These are phyloP conservation scores for Oreotrochilus melanogaster DNA, from an alignment of 2,113 vertebrate genomes.

Conservation along the genomic window DNA sequence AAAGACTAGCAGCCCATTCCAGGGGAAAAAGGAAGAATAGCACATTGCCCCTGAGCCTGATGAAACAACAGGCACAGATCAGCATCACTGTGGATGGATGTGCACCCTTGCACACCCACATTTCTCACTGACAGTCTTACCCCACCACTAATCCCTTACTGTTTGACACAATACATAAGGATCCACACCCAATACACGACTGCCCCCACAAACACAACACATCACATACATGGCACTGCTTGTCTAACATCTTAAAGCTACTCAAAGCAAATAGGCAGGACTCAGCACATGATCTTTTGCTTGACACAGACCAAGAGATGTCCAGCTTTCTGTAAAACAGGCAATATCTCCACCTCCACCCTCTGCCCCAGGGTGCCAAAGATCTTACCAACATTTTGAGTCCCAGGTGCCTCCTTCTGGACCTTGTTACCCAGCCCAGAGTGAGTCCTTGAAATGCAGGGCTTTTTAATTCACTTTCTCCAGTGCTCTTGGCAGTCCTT, in stretches of 20 bases:
- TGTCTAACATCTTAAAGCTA: not conserved
- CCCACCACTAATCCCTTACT: rapidly evolving
- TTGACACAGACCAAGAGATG: not conserved
- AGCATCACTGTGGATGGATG: rapidly evolving
- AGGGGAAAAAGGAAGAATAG: not conserved
- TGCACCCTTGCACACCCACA: too few relatives aligned
- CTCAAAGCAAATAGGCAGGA: not conserved
- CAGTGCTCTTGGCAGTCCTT: not conserved
- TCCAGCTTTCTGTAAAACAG: not conserved
- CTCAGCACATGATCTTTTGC: not conserved
- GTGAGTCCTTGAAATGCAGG: not conserved
- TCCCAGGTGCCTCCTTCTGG: not conserved
- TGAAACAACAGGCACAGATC: not conserved
- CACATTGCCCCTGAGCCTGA: not conserved
- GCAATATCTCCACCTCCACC: not conserved
- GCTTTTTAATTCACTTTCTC: not conserved
- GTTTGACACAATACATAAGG: not conserved
- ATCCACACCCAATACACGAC: rapidly evolving
- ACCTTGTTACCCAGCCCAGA: not conserved
- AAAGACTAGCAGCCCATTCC: not conserved
- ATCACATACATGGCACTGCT: not conserved
- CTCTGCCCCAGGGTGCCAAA: not conserved
- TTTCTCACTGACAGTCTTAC: not conserved
- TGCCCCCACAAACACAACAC: rapidly evolving
- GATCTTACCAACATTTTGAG: not conserved